Percentiles rank a stretch among this genome's conserved stretches.
Conservation (phyloP, 2,888 invertebrate genomes). For the Patella depressa region DNA sequence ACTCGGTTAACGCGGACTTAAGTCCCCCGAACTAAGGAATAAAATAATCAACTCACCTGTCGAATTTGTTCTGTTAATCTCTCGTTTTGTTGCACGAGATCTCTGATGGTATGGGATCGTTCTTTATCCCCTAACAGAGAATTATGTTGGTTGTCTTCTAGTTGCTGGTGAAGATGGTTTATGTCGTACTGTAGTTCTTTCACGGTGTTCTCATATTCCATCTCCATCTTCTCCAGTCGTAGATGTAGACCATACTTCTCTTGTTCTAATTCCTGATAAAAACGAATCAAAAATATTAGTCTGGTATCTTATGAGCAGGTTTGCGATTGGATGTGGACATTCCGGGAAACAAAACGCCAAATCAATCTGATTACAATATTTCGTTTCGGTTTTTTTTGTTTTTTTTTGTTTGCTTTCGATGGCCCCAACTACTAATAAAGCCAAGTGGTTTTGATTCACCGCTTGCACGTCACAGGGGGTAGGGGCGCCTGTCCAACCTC, state of each 20-base stretch:
- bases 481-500: too few species aligned
- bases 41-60: constrained; percentile 74
- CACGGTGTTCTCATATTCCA: constrained; percentile 89
- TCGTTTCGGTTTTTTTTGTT: too few species aligned
- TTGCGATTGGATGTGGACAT: neutral
- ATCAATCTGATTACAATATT: neutral
- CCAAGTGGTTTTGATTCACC: too few species aligned
- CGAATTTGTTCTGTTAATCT: constrained; percentile 88
- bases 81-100: constrained; percentile 91
- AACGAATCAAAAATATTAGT: too few species aligned
- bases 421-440: too few species aligned
- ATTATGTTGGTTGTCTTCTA: constrained; percentile 75
- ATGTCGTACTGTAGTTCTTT: constrained; percentile 92
- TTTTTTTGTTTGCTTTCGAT: too few species aligned
- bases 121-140: constrained; percentile 44
- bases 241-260: constrained; percentile 90
- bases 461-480: too few species aligned
- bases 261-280: constrained; percentile 88
- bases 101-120: constrained; percentile 74
- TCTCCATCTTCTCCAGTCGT: constrained; percentile 86
- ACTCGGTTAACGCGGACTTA: too few species aligned
- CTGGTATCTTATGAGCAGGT: too few species aligned
- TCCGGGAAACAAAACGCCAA: neutral
- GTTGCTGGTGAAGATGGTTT: constrained; percentile 82
- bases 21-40: too few species aligned